These are phyloP conservation scores for Dicyrtomina minuta DNA, from an alignment of 2,888 invertebrate species.

Conservation along the genomic window DNA sequence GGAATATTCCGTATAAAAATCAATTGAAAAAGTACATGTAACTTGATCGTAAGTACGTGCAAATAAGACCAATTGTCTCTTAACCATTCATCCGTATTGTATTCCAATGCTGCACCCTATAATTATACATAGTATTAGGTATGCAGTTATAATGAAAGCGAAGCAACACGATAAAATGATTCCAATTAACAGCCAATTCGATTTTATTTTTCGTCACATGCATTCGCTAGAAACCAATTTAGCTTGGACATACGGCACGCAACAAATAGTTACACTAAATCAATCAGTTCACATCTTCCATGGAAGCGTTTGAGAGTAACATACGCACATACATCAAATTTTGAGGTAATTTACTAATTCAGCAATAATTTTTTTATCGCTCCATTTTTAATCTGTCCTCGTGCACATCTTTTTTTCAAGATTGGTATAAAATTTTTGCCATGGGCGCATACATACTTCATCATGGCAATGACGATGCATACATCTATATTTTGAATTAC, in stretches of 20 bases:
- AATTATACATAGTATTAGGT: too few species aligned
- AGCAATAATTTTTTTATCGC: constrained; percentile 2
- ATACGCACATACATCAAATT: constrained; percentile 17
- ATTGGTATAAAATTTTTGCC: constrained; percentile 20
- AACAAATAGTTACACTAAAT: constrained; percentile 18
- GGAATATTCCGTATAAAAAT: too few species aligned
- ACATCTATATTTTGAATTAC: background rate
- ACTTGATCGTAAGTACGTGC: too few species aligned
- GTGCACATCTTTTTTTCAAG: constrained; percentile 11
- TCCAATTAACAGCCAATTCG: constrained; percentile 25
- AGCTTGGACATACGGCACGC: constrained; percentile 22
- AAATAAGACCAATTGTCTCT: too few species aligned
- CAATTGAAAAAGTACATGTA: too few species aligned
- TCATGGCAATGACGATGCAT: constrained; percentile 16
- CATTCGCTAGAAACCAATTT: constrained; percentile 11
- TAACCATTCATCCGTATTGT: too few species aligned
- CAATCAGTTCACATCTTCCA: constrained; percentile 26
- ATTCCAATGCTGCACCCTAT: too few species aligned
- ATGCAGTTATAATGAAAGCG: too few species aligned
- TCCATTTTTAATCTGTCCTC: background rate
- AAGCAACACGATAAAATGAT: background rate
- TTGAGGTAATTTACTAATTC: constrained; percentile 13
- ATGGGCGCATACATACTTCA: constrained; percentile 7
- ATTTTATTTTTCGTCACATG: constrained; percentile 18
- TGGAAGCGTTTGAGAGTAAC: constrained; percentile 24